A percentile compares a stretch with the other conserved stretches of the same genome.
Conservation (phyloP, 1,140 invertebrate genomes). For the Halyomorpha halys region DNA sequence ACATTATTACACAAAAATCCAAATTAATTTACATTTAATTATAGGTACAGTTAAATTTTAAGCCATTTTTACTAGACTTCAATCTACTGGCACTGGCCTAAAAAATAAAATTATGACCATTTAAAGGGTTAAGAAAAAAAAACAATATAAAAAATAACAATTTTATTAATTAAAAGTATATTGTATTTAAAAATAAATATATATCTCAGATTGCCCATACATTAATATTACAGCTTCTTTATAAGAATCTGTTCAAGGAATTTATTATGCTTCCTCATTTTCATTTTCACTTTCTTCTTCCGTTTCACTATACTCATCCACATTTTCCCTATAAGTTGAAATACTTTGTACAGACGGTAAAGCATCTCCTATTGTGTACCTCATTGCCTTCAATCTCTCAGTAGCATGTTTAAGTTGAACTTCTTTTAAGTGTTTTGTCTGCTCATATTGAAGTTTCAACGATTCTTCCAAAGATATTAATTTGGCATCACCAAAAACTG, state of each 20-base stretch:
- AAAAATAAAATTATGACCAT: no score
- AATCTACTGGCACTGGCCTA: no score
- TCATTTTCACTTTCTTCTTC: slow-evolving; percentile 5
- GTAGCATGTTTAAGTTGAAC: slow-evolving; percentile 40
- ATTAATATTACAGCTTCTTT: no score
- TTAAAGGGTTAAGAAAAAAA: neutral
- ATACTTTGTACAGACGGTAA: slow-evolving; percentile 12
- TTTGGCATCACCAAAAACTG: slow-evolving; percentile 44
- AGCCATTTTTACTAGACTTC: no score
- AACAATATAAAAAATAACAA: neutral
- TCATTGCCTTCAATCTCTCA: slow-evolving; percentile 35
- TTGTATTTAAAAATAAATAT: neutral
- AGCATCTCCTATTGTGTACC: neutral
- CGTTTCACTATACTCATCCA: slow-evolving; percentile 3
- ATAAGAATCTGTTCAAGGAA: no score
- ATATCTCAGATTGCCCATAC: neutral
- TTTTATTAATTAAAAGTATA: no score
- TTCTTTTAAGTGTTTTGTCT: slow-evolving; percentile 37
- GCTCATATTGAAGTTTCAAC: slow-evolving; percentile 43
- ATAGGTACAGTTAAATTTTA: no score
- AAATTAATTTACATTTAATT: no score
- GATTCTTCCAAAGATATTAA: slow-evolving; percentile 46
- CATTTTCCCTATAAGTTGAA: slow-evolving; percentile 10
- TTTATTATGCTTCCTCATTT: slow-evolving; percentile 6
- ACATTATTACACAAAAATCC: no score